phyloP scores from a whole-genome alignment of 37 sponge, comb jelly and placozoan species.

The Dysidea cf. avara region DNA sequence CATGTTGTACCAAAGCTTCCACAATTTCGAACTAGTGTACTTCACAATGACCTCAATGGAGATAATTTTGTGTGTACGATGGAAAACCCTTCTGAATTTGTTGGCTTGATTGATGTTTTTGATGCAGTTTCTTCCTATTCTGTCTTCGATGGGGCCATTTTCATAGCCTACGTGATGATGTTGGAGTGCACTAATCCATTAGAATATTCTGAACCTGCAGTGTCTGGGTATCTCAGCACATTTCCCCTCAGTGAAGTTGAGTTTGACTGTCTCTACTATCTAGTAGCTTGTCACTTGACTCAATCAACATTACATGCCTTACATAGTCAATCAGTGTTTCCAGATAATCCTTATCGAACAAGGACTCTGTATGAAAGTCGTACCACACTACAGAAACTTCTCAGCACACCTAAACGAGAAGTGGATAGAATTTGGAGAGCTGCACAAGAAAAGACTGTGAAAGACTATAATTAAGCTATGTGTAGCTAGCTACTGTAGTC shows the following conservation, averaged over 20 bases:
- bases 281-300: conserved; percentile 25
- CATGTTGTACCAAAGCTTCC: conserved; percentile 30
- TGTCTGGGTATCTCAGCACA: conserved; percentile 26
- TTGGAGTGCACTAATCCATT: conserved; percentile 20
- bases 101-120: conserved; percentile 38
- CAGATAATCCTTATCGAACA: conserved; percentile 4
- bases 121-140: conserved; percentile 24
- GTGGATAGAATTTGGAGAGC: conserved; percentile 17
- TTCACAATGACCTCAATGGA: conserved; percentile 47
- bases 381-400: conserved; percentile 4
- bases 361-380: background rate
- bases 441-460: too few species aligned
- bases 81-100: background rate
- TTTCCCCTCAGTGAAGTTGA: conserved; percentile 30
- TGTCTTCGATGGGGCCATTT: conserved; percentile 47
- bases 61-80: conserved; percentile 19
- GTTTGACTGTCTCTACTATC: conserved; percentile 32
- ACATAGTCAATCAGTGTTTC: background rate
- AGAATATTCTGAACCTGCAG: conserved; percentile 21
- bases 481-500: too few species aligned
- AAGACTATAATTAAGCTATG: too few species aligned
- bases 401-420: conserved; percentile 6
- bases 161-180: conserved; percentile 31
- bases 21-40: conserved; percentile 6
- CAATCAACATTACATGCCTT: conserved; percentile 4